Evolutionary conservation across 2,888 invertebrate species (phyloP).

Genomic region (Gasteruption jaculator): DNA sequence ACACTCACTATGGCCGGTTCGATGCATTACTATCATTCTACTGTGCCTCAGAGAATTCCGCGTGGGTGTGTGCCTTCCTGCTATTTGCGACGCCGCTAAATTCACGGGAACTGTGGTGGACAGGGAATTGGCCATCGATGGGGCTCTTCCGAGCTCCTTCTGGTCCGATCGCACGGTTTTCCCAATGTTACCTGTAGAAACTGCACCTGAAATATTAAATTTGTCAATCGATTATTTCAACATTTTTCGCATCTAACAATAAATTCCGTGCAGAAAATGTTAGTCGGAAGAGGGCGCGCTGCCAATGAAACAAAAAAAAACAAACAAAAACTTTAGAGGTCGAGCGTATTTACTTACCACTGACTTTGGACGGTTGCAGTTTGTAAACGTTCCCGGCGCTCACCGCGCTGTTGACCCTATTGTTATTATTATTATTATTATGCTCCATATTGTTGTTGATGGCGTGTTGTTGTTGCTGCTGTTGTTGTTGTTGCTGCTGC

Average conservation of each 20-base stretch:
- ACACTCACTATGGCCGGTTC: conserved; percentile 55
- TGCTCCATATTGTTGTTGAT: conserved; percentile 16
- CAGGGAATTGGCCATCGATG: conserved; percentile 56
- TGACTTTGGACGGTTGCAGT: conserved; percentile 37
- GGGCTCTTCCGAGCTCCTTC: conserved; percentile 43
- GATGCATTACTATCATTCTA: conserved; percentile 65
- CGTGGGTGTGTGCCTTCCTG: conserved; percentile 65
- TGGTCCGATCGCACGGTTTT: conserved; percentile 34
- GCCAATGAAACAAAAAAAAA: too few species aligned
- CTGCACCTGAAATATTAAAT: too few species aligned
- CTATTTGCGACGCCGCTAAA: conserved; percentile 60
- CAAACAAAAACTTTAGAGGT: too few species aligned
- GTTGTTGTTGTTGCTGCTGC: too few species aligned
- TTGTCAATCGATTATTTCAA: too few species aligned
- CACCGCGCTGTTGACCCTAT: conserved; percentile 38
- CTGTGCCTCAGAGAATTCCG: conserved; percentile 67
- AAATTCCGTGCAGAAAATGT: too few species aligned
- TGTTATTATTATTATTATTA: conserved; percentile 34
- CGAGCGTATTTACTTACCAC: conserved; percentile 34
- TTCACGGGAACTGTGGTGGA: conserved; percentile 68
- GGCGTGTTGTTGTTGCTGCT: conserved; percentile 11
- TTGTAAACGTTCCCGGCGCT: conserved; percentile 43
- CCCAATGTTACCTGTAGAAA: conserved; percentile 41
- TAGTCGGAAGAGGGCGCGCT: too few species aligned
- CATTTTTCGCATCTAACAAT: too few species aligned